These are phyloP conservation scores for Aelia acuminata DNA, from an alignment of 2,888 invertebrate species.

Conservation along the genomic window DNA sequence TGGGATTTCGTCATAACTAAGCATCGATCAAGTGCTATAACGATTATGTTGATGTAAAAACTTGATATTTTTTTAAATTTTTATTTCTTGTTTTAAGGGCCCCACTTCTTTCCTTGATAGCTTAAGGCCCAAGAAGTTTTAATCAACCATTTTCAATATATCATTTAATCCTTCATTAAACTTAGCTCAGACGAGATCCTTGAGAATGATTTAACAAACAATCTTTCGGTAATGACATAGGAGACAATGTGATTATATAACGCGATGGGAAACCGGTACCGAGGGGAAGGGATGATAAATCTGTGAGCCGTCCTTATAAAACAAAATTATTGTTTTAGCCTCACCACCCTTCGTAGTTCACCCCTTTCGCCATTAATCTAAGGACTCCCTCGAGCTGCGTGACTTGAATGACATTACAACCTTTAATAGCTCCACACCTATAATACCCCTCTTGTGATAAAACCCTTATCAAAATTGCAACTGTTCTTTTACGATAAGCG, in stretches of 20 bases:
- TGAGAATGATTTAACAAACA: slow-evolving; percentile 33
- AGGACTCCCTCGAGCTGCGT: slow-evolving; percentile 16
- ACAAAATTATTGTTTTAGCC: slow-evolving; percentile 45
- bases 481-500: slow-evolving; percentile 40
- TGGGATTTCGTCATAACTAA: too few relatives aligned
- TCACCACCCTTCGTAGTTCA: slow-evolving; percentile 13
- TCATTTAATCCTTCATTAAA: slow-evolving; percentile 13
- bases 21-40: too few relatives aligned
- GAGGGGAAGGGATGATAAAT: slow-evolving; percentile 20
- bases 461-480: slow-evolving; percentile 30
- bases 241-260: slow-evolving; percentile 34
- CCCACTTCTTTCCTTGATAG: neutral
- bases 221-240: slow-evolving; percentile 16
- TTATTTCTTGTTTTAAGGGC: too few relatives aligned
- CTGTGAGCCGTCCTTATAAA: slow-evolving; percentile 21
- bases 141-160: slow-evolving; percentile 24
- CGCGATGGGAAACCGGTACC: neutral
- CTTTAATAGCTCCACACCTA: slow-evolving; percentile 19
- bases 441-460: slow-evolving; percentile 1
- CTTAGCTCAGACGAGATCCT: neutral
- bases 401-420: slow-evolving; percentile 34
- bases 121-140: neutral
- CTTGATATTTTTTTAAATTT: too few relatives aligned
- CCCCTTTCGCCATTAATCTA: slow-evolving; percentile 31
- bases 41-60: too few relatives aligned